Conservation (phyloP, 2,888 invertebrate genomes). For the Tiliacea citrago region DNA sequence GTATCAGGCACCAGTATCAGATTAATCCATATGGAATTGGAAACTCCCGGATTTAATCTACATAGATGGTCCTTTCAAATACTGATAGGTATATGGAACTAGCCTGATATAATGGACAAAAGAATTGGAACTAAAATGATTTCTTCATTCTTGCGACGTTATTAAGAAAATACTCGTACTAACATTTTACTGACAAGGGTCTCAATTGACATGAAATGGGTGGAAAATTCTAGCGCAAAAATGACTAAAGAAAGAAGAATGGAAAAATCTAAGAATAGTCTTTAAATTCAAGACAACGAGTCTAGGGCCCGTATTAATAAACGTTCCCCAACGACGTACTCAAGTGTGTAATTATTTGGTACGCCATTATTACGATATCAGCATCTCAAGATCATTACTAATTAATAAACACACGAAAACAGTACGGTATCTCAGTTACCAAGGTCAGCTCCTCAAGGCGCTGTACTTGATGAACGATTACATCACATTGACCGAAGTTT, state of each 20-base stretch:
- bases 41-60: neutral
- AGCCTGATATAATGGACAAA: neutral
- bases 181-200: constrained; percentile 36
- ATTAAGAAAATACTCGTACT: constrained; percentile 21
- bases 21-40: neutral
- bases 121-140: constrained; percentile 6
- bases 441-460: too few relatives aligned
- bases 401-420: too few relatives aligned
- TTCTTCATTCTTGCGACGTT: neutral
- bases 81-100: neutral
- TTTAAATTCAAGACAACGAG: constrained; percentile 16
- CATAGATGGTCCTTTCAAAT: neutral
- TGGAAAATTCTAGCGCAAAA: constrained; percentile 12
- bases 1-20: neutral
- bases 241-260: constrained; percentile 11
- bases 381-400: too few relatives aligned
- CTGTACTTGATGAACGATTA: too few relatives aligned
- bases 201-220: constrained; percentile 9
- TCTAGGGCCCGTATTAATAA: too few relatives aligned
- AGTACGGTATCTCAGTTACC: too few relatives aligned
- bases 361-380: too few relatives aligned
- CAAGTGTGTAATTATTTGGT: too few relatives aligned
- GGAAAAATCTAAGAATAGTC: neutral
- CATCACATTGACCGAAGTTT: too few relatives aligned
- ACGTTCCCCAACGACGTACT: too few relatives aligned